Base-by-base conservation (phyloP, 1,140 invertebrate species). In the Macrobrachium nipponense region DNA sequence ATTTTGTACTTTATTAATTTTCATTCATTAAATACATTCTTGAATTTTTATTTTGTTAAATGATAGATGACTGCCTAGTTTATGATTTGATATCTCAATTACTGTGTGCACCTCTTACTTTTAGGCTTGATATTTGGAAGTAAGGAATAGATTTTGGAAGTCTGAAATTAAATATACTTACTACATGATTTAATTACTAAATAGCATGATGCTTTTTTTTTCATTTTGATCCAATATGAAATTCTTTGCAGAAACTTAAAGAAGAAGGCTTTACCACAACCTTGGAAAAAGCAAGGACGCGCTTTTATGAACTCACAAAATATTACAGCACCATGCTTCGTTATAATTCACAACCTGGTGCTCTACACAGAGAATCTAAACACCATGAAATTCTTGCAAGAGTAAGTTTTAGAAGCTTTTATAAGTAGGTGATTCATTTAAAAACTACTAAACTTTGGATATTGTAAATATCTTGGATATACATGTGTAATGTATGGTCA, bases 301-400 rank as follows among this genome's bases (percentile, higher is more conserved):
- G 78, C 10, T 68, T 80, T 62, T 80, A 66, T 44, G 78, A 80
- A 17, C 62, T 80, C 15, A 27, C 61, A 43, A 80, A 80, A 62
- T 62, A 80, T 15, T 80, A 66, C 64, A 62, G 44, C 36, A 36
- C 78, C 17, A 62, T 80, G 78, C 43, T 80, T 4, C 78, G 36
- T 36, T 62, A 80, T 66, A 80, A 80, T 80, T 80, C 78, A 14
- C 60, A 80, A n/a, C 78, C 78, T 4, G 78, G 78, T 12, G 64
- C 78, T 14, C 78, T 80, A 64, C 51, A 80, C 23, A 23, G 78
- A 6, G 78, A 80, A 36, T 80, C 78, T 17, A 80, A 43, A 66
- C 78, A 80, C 43, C 78, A 80, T 80, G 62, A 80, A 62, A 80
- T 80, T n/a, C 44, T 80, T 23, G 78, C 78, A 36, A 62, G 62